Conservation (phyloP, 2,888 invertebrate species). For the Pinctada fucata region DNA sequence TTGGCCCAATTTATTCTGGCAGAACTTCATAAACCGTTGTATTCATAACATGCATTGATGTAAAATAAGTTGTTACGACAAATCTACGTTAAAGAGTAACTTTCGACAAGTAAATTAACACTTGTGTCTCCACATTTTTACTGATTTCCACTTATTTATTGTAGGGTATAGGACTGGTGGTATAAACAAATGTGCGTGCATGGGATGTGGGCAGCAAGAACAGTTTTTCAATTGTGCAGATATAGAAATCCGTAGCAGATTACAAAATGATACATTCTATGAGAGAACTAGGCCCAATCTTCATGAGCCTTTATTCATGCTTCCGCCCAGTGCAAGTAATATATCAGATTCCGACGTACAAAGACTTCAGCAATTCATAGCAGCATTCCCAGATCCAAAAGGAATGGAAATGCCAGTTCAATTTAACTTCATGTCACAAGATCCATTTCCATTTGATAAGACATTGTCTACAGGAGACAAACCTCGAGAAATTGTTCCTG, state of each 20-base stretch:
- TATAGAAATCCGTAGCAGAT: slow-evolving; percentile 54
- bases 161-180: slow-evolving; percentile 70
- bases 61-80: no score
- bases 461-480: not conserved
- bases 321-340: slow-evolving; percentile 6
- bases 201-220: slow-evolving; percentile 70
- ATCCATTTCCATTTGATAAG: slow-evolving; percentile 15
- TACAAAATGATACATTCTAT: slow-evolving; percentile 7
- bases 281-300: slow-evolving; percentile 3
- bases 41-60: no score
- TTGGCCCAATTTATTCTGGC: no score
- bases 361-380: slow-evolving; percentile 8
- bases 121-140: no score
- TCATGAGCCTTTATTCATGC: slow-evolving; percentile 11
- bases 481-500: not conserved
- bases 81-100: no score
- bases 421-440: not conserved
- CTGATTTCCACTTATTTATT: slow-evolving; percentile 19
- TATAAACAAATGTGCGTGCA: slow-evolving; percentile 63
- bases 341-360: not conserved
- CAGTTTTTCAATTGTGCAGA: slow-evolving; percentile 72
- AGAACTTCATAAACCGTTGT: no score
- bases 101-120: no score
- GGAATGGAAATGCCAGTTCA: slow-evolving; percentile 2
- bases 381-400: not conserved